Conservation (phyloP, 2,888 invertebrate genomes). For the Tortricodes alternella region DNA sequence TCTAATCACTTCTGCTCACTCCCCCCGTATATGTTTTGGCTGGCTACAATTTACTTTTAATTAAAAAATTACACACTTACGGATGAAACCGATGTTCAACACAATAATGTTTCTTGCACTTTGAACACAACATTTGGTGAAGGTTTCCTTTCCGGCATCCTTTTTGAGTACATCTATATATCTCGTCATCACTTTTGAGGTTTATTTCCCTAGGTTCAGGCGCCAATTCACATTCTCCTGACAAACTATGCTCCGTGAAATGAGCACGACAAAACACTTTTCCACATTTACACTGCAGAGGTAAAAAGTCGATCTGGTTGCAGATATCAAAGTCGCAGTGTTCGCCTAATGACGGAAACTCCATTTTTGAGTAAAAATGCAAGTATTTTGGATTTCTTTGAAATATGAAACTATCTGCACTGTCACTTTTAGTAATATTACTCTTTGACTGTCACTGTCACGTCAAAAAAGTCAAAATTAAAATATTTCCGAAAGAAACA, state of each 20-base stretch:
- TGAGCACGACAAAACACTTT: slow-evolving; percentile 87
- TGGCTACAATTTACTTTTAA: not conserved
- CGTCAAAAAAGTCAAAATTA: not conserved
- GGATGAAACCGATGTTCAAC: slow-evolving; percentile 85
- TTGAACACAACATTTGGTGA: slow-evolving; percentile 85
- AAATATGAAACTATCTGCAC: not conserved
- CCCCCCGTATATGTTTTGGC: too few relatives aligned
- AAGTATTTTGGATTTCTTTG: not conserved
- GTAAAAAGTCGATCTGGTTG: slow-evolving; percentile 88
- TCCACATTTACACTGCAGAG: slow-evolving; percentile 85
- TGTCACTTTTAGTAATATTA: not conserved
- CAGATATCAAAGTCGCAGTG: slow-evolving; percentile 84
- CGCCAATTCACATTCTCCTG: slow-evolving; percentile 74
- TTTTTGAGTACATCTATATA: slow-evolving; percentile 81
- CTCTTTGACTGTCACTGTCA: not conserved
- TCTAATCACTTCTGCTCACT: too few relatives aligned
- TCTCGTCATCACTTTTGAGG: slow-evolving; percentile 62
- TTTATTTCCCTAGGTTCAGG: slow-evolving; percentile 67
- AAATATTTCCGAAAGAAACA: too few relatives aligned
- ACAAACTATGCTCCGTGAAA: slow-evolving; percentile 79
- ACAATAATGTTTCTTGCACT: slow-evolving; percentile 87
- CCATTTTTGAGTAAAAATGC: slow-evolving; percentile 73
- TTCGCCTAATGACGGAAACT: slow-evolving; percentile 88
- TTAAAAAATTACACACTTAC: slow-evolving; percentile 55
- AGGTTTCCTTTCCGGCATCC: slow-evolving; percentile 84